phyloP scores from a whole-genome alignment of 2,113 vertebrate species.

The Gadus chalcogrammus region DNA sequence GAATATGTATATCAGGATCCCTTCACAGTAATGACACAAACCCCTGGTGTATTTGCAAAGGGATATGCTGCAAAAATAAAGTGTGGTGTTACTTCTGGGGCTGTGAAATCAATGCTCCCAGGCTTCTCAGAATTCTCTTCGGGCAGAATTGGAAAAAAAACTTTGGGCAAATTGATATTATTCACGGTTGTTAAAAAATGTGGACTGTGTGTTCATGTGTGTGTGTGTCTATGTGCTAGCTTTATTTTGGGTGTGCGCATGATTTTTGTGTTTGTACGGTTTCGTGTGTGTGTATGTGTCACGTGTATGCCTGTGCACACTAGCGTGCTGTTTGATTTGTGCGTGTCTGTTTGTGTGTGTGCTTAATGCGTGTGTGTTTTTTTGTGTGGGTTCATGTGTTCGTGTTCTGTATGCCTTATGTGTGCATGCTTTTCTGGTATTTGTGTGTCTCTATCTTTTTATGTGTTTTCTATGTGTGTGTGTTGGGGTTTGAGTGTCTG shows the following conservation, averaged over 20 bases:
- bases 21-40: neutral
- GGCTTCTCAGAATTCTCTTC: constrained; percentile 6
- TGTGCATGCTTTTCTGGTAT: neutral
- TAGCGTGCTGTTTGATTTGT: no score
- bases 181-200: constrained; percentile 31
- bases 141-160: neutral
- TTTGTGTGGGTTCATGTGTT: neutral
- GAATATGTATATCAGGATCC: constrained; percentile 8
- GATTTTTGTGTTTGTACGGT: constrained; percentile 4
- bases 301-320: no score
- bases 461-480: neutral
- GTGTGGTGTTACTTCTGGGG: constrained; percentile 4
- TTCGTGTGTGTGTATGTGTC: neutral
- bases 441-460: neutral
- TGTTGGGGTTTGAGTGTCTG: neutral
- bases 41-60: no score
- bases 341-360: no score
- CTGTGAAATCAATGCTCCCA: constrained; percentile 29
- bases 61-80: neutral
- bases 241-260: neutral
- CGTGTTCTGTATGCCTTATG: no score
- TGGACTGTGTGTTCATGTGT: neutral
- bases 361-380: neutral
- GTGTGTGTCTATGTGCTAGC: neutral
- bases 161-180: constrained; percentile 43